Conservation (phyloP, 2,888 invertebrate species). For the Lasiommata megera region DNA sequence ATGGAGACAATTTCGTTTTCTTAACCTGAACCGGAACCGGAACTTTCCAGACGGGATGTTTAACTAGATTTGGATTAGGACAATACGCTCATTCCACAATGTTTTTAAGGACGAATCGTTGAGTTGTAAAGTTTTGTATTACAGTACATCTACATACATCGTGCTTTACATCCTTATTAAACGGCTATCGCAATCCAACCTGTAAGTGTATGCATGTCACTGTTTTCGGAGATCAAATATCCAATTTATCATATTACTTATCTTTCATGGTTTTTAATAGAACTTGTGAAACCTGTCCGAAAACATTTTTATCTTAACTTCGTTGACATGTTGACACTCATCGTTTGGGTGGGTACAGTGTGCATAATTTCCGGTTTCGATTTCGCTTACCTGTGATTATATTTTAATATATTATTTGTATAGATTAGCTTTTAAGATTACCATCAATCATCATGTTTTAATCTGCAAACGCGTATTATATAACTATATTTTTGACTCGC, state of each 20-base stretch:
- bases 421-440: neutral
- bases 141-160: no score
- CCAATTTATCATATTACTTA: neutral
- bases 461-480: neutral
- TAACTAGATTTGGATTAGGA: no score
- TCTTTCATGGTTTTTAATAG: neutral
- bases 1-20: no score
- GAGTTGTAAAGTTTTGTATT: no score
- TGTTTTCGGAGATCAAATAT: neutral
- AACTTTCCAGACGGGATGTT: no score
- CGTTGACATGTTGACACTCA: slow-evolving; percentile 4
- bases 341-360: neutral
- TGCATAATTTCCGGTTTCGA: slow-evolving; percentile 4
- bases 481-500: neutral
- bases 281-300: neutral
- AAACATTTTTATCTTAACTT: neutral
- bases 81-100: no score
- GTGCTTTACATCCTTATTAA: no score
- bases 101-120: no score
- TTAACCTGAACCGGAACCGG: no score
- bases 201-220: neutral
- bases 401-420: no score
- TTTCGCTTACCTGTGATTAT: slow-evolving; percentile 2
- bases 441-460: neutral
- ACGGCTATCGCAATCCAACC: neutral